Conservation (phyloP, 2,113 vertebrate genomes). For the Raja brachyura region DNA sequence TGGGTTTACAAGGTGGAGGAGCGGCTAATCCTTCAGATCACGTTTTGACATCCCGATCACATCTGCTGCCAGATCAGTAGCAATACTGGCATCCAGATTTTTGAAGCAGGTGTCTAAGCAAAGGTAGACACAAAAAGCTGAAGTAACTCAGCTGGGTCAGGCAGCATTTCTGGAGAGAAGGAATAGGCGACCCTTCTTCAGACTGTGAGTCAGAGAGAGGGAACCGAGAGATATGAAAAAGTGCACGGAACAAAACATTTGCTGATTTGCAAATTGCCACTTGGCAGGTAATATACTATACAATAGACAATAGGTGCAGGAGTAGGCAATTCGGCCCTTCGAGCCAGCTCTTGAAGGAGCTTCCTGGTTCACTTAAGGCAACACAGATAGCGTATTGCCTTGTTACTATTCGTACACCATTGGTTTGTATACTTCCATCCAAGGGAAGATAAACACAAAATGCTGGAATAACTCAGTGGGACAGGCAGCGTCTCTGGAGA, state of each 20-base stretch:
- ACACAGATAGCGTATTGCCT: too few species aligned
- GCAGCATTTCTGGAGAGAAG: too few species aligned
- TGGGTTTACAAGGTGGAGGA: not conserved
- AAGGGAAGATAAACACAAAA: too few species aligned
- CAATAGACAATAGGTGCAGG: too few species aligned
- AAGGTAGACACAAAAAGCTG: not conserved
- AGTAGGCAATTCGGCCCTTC: too few species aligned
- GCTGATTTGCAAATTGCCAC: constrained; percentile 29
- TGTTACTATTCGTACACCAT: not conserved
- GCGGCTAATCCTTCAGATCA: not conserved
- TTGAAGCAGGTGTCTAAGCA: constrained; percentile 8
- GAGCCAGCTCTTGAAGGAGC: constrained; percentile 11
- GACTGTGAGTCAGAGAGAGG: too few species aligned
- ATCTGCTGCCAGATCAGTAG: not conserved
- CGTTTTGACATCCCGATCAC: not conserved
- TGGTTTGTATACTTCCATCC: not conserved
- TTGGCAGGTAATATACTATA: constrained; percentile 20
- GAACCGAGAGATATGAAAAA: too few species aligned
- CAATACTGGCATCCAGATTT: not conserved
- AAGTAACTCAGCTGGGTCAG: too few species aligned
- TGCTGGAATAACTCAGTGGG: too few species aligned
- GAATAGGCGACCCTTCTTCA: too few species aligned
- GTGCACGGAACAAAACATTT: not conserved
- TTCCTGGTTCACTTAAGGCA: not conserved
- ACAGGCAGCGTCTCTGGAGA: too few species aligned